Evolutionary conservation across 2,797 vertebrate genomes (phyloP).

Genomic region (Cossypha caffra): DNA sequence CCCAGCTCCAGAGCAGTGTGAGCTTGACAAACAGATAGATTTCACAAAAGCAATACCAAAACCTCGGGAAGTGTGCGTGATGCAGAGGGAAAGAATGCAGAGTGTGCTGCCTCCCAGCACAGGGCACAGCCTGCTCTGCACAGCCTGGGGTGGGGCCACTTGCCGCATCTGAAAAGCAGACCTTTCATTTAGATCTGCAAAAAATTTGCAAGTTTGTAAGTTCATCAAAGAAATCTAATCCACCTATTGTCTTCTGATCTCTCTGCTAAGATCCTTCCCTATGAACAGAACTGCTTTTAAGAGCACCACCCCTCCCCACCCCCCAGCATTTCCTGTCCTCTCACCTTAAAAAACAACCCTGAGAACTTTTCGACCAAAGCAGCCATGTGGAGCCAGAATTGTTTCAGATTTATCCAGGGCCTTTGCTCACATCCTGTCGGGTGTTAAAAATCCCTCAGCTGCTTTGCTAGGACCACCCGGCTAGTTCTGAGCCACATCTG

Average conservation of each 20-base stretch:
- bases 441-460: constrained; percentile 79
- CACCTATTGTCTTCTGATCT: constrained; percentile 33
- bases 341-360: constrained; percentile 71
- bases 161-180: constrained; percentile 26
- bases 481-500: constrained; percentile 84
- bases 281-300: constrained; percentile 34
- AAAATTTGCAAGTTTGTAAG: neutral
- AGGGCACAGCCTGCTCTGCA: neutral
- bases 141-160: neutral
- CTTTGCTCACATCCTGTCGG: constrained; percentile 77
- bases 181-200: neutral
- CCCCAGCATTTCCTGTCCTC: constrained; percentile 72
- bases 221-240: constrained; percentile 27
- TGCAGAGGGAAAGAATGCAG: neutral
- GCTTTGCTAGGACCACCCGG: constrained; percentile 89
- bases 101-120: neutral
- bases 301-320: neutral
- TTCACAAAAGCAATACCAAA: neutral
- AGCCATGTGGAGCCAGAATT: constrained; percentile 68
- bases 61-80: neutral
- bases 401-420: constrained; percentile 70
- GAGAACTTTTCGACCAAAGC: constrained; percentile 71
- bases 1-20: neutral
- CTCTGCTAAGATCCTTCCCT: constrained; percentile 17
- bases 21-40: neutral